phyloP scores from a whole-genome alignment of 2,113 vertebrate genomes.

The Eleginops maclovinus region DNA sequence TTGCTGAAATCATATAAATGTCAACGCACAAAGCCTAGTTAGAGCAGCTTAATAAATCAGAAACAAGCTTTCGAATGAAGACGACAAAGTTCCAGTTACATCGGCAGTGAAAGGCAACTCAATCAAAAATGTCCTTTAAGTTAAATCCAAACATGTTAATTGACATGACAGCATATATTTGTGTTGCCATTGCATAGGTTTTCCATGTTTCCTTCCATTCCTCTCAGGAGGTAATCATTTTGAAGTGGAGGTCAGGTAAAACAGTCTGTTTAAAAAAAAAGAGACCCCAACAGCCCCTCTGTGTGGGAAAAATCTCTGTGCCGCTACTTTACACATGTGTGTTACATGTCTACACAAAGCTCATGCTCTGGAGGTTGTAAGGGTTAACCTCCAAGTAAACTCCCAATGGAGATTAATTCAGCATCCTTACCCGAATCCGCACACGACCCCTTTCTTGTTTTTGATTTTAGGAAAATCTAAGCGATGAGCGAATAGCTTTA shows the following conservation, averaged over 20 bases:
- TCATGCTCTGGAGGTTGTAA: constrained; percentile 39
- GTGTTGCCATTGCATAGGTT: constrained; percentile 46
- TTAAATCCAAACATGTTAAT: constrained; percentile 36
- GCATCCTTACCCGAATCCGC: constrained; percentile 36
- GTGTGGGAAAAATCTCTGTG: not conserved
- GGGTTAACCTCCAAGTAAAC: constrained; percentile 31
- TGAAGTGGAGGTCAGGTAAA: constrained; percentile 29
- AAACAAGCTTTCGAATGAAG: constrained; percentile 1
- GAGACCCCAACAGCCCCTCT: not conserved
- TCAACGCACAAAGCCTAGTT: not conserved
- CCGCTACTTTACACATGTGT: not conserved
- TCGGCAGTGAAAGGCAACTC: not conserved
- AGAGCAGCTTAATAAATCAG: constrained; percentile 4
- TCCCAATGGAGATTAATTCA: constrained; percentile 33
- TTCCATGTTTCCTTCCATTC: constrained; percentile 45
- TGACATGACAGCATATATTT: constrained; percentile 36
- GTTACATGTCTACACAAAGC: constrained; percentile 25
- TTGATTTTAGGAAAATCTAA: constrained; percentile 56
- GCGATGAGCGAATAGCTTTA: constrained; percentile 58
- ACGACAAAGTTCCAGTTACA: constrained; percentile 22
- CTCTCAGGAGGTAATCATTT: constrained; percentile 16
- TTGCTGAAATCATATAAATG: not conserved
- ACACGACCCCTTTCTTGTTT: not conserved
- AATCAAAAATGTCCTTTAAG: constrained; percentile 30
- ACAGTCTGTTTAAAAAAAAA: constrained; percentile 21